Evolutionary conservation across 2,797 vertebrate species (phyloP).

Genomic region (Busarellus nigricollis): DNA sequence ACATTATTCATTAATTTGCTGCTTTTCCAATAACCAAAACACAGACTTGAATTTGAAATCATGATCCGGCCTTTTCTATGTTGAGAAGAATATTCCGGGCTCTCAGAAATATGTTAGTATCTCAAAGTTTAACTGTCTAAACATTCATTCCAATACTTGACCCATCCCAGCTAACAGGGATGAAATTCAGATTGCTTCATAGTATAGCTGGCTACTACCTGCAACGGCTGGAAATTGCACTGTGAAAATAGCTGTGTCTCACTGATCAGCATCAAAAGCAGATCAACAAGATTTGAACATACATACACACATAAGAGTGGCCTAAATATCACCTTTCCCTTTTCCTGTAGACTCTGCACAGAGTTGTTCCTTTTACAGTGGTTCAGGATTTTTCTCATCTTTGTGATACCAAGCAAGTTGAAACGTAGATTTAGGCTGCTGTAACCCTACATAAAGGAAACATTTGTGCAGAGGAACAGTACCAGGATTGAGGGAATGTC

Average conservation of each 20-base stretch:
- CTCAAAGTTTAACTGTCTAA: neutral
- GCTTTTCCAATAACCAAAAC: neutral
- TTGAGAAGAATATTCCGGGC: neutral
- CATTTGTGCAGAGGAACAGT: neutral
- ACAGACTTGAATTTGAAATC: neutral
- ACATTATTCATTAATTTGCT: neutral
- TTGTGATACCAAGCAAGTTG: neutral
- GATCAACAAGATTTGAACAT: neutral
- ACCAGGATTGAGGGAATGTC: neutral
- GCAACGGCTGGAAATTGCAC: neutral
- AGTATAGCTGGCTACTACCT: neutral
- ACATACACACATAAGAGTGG: neutral
- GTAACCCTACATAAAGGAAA: neutral
- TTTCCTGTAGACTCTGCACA: neutral
- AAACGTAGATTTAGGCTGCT: neutral
- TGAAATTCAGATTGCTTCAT: neutral
- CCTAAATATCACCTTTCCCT: neutral
- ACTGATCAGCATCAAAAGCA: neutral
- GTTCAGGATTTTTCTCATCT: neutral
- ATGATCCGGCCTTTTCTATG: rapidly evolving
- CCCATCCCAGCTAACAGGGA: neutral
- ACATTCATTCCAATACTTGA: neutral
- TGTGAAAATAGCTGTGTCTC: neutral
- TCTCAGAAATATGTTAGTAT: neutral
- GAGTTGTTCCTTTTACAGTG: neutral